Conservation (phyloP, 2,113 vertebrate genomes). For the pig (Sus scrofa) region DNA sequence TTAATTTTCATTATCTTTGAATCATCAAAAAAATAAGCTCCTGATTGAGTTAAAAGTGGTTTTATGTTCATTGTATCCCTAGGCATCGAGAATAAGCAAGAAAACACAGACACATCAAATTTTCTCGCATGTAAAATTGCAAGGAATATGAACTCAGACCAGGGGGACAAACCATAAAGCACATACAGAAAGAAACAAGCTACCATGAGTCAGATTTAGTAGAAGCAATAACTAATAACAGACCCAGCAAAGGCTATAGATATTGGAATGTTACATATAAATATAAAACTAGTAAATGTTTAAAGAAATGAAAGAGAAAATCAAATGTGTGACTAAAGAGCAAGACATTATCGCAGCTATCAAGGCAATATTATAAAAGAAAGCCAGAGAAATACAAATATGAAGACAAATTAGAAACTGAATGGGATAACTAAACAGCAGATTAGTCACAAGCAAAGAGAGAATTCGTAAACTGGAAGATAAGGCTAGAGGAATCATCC, state of each 20-base stretch:
- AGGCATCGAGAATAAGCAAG: background rate
- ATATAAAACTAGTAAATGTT: constrained; percentile 30
- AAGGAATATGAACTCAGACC: background rate
- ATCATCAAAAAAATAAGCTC: background rate
- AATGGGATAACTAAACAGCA: background rate
- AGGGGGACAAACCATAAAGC: background rate
- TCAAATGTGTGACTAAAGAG: background rate
- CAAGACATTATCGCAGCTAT: background rate
- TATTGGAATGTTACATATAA: background rate
- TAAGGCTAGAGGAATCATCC: background rate
- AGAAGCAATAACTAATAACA: background rate
- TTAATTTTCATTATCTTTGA: constrained; percentile 3
- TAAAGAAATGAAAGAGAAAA: background rate
- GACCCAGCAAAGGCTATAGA: background rate
- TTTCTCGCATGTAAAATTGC: background rate
- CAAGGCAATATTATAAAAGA: background rate
- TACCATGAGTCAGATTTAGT: background rate
- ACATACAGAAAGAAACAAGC: background rate
- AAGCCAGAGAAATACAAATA: background rate
- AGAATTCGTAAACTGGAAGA: constrained; percentile 46
- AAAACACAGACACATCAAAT: background rate
- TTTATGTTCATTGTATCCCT: background rate
- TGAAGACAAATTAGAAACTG: background rate
- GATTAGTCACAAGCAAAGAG: background rate
- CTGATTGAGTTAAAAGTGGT: background rate